These are phyloP conservation scores for Ceriagrion tenellum DNA, from an alignment of 2,888 invertebrate genomes.

Conservation along the genomic window DNA sequence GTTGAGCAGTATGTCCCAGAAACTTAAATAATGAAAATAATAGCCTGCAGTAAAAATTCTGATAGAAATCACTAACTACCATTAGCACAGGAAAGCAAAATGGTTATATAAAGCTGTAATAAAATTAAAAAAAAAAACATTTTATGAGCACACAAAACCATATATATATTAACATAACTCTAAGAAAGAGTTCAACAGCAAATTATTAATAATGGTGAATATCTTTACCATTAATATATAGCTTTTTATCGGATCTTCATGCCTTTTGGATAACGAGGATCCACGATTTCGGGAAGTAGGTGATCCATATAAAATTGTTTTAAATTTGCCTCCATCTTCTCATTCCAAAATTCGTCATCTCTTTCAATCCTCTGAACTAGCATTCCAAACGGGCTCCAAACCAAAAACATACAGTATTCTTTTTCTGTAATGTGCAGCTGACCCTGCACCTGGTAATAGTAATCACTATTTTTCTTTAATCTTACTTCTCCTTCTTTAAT, in stretches of 20 bases:
- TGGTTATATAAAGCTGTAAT: too few species aligned
- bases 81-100: too few species aligned
- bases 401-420: conserved; percentile 64
- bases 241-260: background rate
- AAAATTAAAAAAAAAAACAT: too few species aligned
- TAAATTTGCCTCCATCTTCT: conserved; percentile 69
- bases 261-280: background rate
- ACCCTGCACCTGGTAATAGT: conserved; percentile 69
- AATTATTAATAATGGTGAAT: too few species aligned
- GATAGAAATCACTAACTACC: too few species aligned
- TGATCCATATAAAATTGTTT: background rate
- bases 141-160: too few species aligned
- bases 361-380: conserved; percentile 66
- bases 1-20: too few species aligned
- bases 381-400: conserved; percentile 70
- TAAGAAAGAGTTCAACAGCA: too few species aligned
- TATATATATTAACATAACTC: too few species aligned
- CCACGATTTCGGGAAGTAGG: background rate
- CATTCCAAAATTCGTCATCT: conserved; percentile 70
- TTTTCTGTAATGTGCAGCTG: conserved; percentile 68
- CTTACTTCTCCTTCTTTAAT: conserved; percentile 46
- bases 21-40: too few species aligned
- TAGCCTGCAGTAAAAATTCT: too few species aligned
- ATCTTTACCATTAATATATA: too few species aligned
- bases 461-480: conserved; percentile 40